phyloP scores from a whole-genome alignment of 2,113 vertebrate genomes.

The Damaliscus lunatus region DNA sequence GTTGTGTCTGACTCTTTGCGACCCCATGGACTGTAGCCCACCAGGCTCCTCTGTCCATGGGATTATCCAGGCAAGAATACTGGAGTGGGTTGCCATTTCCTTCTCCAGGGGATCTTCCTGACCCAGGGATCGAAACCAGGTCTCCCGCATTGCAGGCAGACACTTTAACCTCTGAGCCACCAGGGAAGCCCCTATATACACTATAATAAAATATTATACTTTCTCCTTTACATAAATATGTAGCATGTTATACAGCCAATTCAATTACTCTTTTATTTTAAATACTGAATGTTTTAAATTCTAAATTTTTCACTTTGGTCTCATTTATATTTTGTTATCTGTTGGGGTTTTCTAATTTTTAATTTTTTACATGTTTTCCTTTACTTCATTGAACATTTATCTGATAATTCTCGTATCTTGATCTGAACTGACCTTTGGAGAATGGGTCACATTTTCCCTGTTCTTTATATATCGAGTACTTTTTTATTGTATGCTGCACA shows the following conservation, averaged over 20 bases:
- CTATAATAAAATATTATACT: neutral
- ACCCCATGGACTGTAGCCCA: no score
- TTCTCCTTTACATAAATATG: neutral
- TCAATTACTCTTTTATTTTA: neutral
- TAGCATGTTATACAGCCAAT: neutral
- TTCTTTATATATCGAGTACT: neutral
- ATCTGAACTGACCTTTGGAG: neutral
- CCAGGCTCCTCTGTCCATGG: no score
- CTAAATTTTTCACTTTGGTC: neutral
- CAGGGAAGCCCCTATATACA: no score
- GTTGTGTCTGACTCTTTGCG: no score
- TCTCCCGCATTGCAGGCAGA: no score
- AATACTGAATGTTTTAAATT: neutral
- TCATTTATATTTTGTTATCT: neutral
- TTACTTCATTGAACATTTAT: neutral
- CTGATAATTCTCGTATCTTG: neutral
- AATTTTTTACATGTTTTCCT: neutral
- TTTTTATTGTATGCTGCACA: neutral
- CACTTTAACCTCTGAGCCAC: no score
- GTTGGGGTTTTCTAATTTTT: neutral
- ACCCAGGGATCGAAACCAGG: no score
- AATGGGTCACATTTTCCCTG: neutral
- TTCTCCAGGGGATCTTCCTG: no score
- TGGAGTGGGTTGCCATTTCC: no score
- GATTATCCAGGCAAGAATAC: no score